Conservation (phyloP, 2,797 vertebrate genomes). For the Tenualosa ilisha region DNA sequence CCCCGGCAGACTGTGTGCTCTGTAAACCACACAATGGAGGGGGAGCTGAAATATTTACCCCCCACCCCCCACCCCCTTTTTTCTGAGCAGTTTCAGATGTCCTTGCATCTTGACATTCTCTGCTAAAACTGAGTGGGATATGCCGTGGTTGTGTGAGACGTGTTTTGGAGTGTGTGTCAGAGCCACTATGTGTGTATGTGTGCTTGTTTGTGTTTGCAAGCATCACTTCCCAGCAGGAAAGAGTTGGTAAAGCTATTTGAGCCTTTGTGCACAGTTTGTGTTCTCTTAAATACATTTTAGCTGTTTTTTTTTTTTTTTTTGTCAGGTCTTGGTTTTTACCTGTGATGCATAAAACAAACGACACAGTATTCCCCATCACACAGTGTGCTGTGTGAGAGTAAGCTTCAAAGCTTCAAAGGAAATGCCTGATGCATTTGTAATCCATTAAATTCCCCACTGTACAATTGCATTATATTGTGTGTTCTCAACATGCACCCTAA, state of each 20-base stretch:
- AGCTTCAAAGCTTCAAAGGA: background rate
- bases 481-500: background rate
- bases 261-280: background rate
- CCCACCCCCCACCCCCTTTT: background rate
- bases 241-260: background rate
- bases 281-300: background rate
- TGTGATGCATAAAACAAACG: background rate
- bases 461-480: too few species aligned
- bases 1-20: slow-evolving; percentile 7
- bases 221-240: background rate
- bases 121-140: background rate
- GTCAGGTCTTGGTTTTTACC: background rate
- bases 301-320: background rate
- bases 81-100: background rate
- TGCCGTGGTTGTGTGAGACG: background rate
- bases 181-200: background rate
- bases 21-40: background rate
- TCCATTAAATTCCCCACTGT: background rate
- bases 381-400: background rate
- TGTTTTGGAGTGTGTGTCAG: background rate
- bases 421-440: background rate
- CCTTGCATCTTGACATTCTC: slow-evolving; percentile 1
- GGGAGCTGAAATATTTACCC: background rate
- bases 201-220: background rate
- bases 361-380: background rate